phyloP scores from a whole-genome alignment of 2,888 invertebrate genomes.

The Plagiodera versicolora region DNA sequence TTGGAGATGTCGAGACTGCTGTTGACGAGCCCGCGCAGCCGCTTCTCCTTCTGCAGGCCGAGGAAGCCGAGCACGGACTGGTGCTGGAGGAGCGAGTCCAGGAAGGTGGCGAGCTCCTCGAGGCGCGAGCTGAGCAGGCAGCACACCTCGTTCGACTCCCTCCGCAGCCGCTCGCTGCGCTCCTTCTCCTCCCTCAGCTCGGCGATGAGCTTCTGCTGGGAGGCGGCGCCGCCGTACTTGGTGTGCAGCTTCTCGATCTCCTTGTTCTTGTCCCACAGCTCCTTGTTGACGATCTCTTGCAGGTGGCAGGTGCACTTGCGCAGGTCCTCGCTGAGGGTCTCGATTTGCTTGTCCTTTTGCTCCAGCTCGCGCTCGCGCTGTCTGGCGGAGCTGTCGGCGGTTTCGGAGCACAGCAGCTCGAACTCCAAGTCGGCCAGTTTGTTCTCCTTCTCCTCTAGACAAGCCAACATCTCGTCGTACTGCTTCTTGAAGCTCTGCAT shows the following conservation, averaged over 20 bases:
- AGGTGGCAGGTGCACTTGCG: conserved; percentile 51
- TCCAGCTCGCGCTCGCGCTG: conserved; percentile 55
- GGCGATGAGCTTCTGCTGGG: conserved; percentile 47
- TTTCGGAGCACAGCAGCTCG: conserved; percentile 44
- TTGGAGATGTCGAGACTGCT: conserved; percentile 60
- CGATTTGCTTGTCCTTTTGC: conserved; percentile 61
- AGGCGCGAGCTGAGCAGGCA: conserved; percentile 61
- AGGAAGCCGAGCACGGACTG: conserved; percentile 61
- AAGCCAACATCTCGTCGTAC: conserved; percentile 40
- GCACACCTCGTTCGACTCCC: conserved; percentile 55
- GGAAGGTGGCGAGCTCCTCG: conserved; percentile 67
- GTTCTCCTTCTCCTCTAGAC: conserved; percentile 46
- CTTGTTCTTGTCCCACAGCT: conserved; percentile 62
- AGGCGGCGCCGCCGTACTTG: conserved; percentile 41
- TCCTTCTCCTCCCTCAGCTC: conserved; percentile 50
- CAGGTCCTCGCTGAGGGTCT: conserved; percentile 55
- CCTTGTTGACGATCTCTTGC: conserved; percentile 60
- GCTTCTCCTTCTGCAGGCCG: conserved; percentile 57
- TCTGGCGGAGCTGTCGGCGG: conserved; percentile 37
- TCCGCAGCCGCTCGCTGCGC: conserved; percentile 50
- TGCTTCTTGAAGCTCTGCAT: conserved; percentile 44
- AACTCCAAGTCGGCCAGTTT: conserved; percentile 50
- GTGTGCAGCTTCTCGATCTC: conserved; percentile 59
- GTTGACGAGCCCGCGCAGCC: conserved; percentile 60
- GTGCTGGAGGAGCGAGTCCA: conserved; percentile 65